phyloP scores from a whole-genome alignment of 2,113 vertebrate genomes.

The Pseudorectes ferrugineus region DNA sequence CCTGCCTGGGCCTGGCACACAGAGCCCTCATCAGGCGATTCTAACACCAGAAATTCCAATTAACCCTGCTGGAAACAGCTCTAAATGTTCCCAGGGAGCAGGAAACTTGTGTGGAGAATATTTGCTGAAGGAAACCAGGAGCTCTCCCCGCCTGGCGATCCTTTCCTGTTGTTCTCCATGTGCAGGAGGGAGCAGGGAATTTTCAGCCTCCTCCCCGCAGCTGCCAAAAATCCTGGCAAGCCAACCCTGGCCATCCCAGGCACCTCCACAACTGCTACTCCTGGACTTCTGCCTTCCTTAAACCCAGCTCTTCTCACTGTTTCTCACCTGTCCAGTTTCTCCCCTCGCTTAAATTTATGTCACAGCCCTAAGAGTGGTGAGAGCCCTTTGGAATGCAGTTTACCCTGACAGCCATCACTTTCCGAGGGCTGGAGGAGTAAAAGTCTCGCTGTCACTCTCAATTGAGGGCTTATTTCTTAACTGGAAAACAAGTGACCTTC shows the following conservation, averaged over 20 bases:
- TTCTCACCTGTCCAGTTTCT: neutral
- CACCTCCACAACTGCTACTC: neutral
- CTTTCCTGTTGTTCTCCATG: neutral
- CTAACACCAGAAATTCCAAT: neutral
- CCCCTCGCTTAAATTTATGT: neutral
- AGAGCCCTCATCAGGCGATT: neutral
- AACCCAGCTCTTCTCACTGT: neutral
- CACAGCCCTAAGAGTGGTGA: neutral
- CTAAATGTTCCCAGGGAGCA: neutral
- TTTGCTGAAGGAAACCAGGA: neutral
- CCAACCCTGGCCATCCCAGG: neutral
- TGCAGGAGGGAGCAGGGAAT: neutral
- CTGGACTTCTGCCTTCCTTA: neutral
- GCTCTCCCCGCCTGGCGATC: no score
- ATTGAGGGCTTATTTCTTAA: neutral
- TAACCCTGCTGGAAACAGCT: neutral
- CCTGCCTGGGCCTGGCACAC: neutral
- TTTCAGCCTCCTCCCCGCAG: neutral
- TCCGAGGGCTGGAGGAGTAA: neutral
- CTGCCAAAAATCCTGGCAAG: neutral
- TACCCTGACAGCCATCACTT: neutral
- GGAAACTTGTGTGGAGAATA: neutral
- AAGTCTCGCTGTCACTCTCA: conserved; percentile 4
- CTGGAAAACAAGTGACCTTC: conserved; percentile 1
- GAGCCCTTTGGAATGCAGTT: neutral